Evolutionary conservation across 2,113 vertebrate genomes (phyloP).

Genomic region (Thalassoma bifasciatum): DNA sequence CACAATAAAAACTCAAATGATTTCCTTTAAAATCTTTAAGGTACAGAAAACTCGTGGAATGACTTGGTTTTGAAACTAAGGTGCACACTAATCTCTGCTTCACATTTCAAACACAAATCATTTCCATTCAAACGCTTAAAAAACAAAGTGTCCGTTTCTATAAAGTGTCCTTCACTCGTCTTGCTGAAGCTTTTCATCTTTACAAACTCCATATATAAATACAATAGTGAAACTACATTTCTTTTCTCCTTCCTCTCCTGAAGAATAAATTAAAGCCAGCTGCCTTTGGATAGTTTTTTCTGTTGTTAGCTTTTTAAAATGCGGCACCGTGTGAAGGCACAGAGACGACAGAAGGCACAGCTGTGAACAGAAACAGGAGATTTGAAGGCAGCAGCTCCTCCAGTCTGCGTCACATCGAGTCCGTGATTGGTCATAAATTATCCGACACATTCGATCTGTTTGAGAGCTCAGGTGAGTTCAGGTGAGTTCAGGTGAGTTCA

Average conservation of each 20-base stretch:
- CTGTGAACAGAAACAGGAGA: background rate
- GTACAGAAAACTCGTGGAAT: background rate
- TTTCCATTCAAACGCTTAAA: background rate
- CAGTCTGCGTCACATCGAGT: background rate
- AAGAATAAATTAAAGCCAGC: background rate
- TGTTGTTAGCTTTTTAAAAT: conserved; percentile 8
- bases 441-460: background rate
- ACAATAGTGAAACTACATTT: background rate
- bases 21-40: background rate
- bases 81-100: background rate
- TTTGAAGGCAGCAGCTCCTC: background rate
- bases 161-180: background rate
- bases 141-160: no score
- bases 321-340: conserved; percentile 33
- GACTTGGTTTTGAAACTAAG: background rate
- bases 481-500: conserved; percentile 81
- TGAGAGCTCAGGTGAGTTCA: fast-evolving
- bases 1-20: no score
- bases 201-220: background rate
- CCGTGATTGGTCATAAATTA: background rate
- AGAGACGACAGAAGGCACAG: conserved; percentile 10
- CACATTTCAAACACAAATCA: background rate
- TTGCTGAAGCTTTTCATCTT: background rate
- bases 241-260: conserved; percentile 1
- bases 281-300: background rate